Evolutionary conservation across 2,888 invertebrate genomes (phyloP).

Genomic region (Neelides folsomi): DNA sequence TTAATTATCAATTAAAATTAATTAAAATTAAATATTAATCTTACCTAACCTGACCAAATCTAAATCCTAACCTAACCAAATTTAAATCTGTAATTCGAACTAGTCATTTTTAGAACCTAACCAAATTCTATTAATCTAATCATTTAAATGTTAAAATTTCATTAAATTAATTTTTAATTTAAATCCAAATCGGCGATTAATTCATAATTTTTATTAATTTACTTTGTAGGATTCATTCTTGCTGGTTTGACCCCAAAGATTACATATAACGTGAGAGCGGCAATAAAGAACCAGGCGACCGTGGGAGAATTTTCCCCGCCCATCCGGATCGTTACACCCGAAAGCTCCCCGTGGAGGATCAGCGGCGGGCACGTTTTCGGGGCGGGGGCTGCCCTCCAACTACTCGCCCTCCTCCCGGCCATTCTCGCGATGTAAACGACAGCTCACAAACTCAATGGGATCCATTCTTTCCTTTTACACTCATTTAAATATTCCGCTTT

Average conservation of each 20-base stretch:
- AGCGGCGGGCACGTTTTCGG: slow-evolving; percentile 11
- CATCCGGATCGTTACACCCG: slow-evolving; percentile 22
- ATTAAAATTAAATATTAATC: neutral
- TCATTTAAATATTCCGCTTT: too few relatives aligned
- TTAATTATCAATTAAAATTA: neutral
- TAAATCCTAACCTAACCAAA: neutral
- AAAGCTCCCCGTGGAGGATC: slow-evolving; percentile 21
- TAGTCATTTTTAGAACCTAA: too few relatives aligned
- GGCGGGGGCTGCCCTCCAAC: slow-evolving; percentile 5
- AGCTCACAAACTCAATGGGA: slow-evolving; percentile 9
- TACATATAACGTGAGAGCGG: slow-evolving; percentile 30
- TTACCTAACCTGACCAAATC: neutral
- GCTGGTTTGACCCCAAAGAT: slow-evolving; percentile 29
- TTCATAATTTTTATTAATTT: too few relatives aligned
- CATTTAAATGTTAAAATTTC: too few relatives aligned
- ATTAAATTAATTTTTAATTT: too few relatives aligned
- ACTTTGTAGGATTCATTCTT: slow-evolving; percentile 27
- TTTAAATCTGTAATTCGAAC: neutral
- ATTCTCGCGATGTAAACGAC: slow-evolving; percentile 16
- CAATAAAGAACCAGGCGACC: slow-evolving; percentile 30
- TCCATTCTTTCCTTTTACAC: too few relatives aligned
- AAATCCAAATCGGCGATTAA: too few relatives aligned
- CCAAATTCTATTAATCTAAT: too few relatives aligned
- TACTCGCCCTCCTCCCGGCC: slow-evolving; percentile 21
- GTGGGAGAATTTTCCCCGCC: slow-evolving; percentile 27